Evolutionary conservation across 2,797 vertebrate species (phyloP), one percentile per base, ranked within the genome.

Genomic region (Lagorchestes hirsutus): DNA sequence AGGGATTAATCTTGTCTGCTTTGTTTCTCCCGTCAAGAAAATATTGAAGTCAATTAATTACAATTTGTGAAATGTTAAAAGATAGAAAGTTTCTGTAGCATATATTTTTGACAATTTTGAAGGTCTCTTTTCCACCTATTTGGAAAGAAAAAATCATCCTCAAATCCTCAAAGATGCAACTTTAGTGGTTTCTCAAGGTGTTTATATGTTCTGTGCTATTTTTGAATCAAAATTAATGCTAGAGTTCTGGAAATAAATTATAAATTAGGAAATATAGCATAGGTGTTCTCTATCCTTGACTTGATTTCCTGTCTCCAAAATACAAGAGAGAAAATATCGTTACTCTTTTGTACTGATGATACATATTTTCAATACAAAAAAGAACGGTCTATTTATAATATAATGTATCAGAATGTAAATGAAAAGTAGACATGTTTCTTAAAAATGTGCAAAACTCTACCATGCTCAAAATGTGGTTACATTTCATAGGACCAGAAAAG

Each of bases 1-100:
- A 96, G 87, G 97, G 96, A 96, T 98, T 98, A 98, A 98, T 98
- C 92, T 98, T 98, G 98, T 95, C 94, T 98, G 62, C 97, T 98
- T 98, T 96, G 58, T 92, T 98, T 98, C 93, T 98, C 98, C 98
- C 93, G 98, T 97, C 93, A 98, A 98, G 96, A 96, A 96, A 98
- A 98, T 54, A 97, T 97, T 98, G 97, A 67, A 98, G 98, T 98
- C 96, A 95, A 98, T 98, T 98, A 98, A 98, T 98, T 98, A 98
- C 97, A 97, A 98, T 98, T 98, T 98, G 97, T 97, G 59, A 98
- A 97, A 96, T 93, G 98, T 97, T 98, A 97, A 97, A 97, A 98
- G 93, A 95, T 97, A 95, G 46, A 95, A 98, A 96, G 91, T 31
- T 97, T 98, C 97, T 96, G 93, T 56, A 95, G 92, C 91, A 97